A percentile compares a stretch with the other conserved stretches of the same genome.
Evolutionary conservation across 2,888 invertebrate genomes (phyloP).

Genomic region (Pandemis cinnamomeana): DNA sequence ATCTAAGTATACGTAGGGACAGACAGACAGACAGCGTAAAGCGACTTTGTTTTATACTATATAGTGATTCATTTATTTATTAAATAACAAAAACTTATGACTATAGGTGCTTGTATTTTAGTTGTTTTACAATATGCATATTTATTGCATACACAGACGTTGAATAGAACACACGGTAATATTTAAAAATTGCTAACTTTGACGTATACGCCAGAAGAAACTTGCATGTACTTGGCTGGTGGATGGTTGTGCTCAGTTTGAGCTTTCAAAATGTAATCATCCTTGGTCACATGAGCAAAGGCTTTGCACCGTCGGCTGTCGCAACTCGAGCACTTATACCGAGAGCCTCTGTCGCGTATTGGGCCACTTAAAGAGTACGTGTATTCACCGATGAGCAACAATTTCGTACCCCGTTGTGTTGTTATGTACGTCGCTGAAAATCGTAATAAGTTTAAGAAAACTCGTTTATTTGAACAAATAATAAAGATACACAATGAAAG

Average conservation of each 20-base stretch:
- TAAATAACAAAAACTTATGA: no score
- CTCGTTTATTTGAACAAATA: no score
- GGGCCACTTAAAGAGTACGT: slow-evolving; percentile 47
- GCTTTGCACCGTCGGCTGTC: slow-evolving; percentile 51
- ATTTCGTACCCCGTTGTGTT: slow-evolving; percentile 43
- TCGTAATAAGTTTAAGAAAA: neutral
- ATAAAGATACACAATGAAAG: no score
- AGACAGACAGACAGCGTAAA: no score
- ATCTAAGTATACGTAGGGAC: no score
- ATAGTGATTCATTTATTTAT: no score
- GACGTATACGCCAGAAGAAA: slow-evolving; percentile 13
- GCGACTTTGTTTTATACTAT: no score
- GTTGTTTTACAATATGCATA: no score
- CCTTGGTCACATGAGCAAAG: slow-evolving; percentile 47
- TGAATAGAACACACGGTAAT: neutral
- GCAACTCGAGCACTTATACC: slow-evolving; percentile 50
- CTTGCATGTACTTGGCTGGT: slow-evolving; percentile 42
- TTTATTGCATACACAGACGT: neutral
- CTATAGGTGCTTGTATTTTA: no score
- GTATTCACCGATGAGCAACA: slow-evolving; percentile 49
- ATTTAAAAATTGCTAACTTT: slow-evolving; percentile 12
- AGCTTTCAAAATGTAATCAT: slow-evolving; percentile 45
- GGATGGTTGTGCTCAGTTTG: slow-evolving; percentile 47
- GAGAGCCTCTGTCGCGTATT: slow-evolving; percentile 43
- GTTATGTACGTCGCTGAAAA: slow-evolving; percentile 37